These are phyloP conservation scores for Spinus pinus DNA, from an alignment of 2,797 vertebrate species.

Conservation along the genomic window DNA sequence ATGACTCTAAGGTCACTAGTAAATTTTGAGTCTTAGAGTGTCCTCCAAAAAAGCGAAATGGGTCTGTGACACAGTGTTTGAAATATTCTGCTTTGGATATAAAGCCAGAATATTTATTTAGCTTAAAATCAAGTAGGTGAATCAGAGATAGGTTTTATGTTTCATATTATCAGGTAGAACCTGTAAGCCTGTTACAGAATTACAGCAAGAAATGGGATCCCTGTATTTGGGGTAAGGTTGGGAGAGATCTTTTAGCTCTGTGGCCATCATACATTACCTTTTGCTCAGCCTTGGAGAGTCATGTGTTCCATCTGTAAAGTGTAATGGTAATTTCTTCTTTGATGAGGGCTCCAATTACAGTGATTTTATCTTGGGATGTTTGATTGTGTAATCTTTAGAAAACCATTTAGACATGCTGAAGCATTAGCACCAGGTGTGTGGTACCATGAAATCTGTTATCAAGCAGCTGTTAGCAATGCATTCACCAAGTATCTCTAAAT, in stretches of 20 bases:
- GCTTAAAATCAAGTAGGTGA: background rate
- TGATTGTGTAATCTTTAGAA: slow-evolving; percentile 56
- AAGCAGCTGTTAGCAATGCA: slow-evolving; percentile 26
- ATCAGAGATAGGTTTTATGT: background rate
- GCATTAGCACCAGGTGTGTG: slow-evolving; percentile 52
- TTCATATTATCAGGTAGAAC: background rate
- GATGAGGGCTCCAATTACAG: slow-evolving; percentile 33
- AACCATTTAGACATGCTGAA: slow-evolving; percentile 51
- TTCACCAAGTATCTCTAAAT: slow-evolving; percentile 32
- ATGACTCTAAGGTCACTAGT: background rate
- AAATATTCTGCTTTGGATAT: background rate
- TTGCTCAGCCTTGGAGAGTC: background rate
- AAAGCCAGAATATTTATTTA: background rate
- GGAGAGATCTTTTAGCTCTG: background rate
- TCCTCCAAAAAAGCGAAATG: background rate
- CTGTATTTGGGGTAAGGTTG: background rate
- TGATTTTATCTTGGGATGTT: slow-evolving; percentile 36
- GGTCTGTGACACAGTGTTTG: background rate
- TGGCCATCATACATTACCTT: background rate
- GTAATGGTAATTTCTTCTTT: slow-evolving; percentile 30
- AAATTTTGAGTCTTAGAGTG: background rate
- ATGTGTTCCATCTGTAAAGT: background rate
- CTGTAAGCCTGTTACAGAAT: background rate
- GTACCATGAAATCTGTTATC: slow-evolving; percentile 51
- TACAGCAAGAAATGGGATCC: background rate